A percentile compares a stretch with the other conserved stretches of the same genome.
These are phyloP conservation scores for Notarius quadriscutis DNA, from an alignment of 2,113 vertebrate species.

Conservation along the genomic window DNA sequence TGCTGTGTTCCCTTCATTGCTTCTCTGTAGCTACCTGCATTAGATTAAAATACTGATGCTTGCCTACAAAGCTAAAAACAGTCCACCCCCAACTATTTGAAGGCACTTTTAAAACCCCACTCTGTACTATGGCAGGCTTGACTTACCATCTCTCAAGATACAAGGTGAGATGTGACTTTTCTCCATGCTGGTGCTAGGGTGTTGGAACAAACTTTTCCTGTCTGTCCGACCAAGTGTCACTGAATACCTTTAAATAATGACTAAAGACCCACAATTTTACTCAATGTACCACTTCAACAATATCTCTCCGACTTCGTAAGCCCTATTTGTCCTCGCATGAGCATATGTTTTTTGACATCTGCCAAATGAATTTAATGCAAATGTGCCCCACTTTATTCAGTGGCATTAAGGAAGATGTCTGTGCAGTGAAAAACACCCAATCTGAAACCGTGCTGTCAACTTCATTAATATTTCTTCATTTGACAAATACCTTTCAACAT, in stretches of 20 bases:
- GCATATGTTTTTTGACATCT: background rate
- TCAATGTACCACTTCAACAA: background rate
- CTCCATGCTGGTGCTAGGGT: background rate
- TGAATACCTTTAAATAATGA: background rate
- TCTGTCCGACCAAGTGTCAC: background rate
- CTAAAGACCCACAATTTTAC: background rate
- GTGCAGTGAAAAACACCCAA: background rate
- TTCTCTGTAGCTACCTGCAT: background rate
- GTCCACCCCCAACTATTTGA: background rate
- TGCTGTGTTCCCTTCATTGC: background rate
- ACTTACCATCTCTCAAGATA: background rate
- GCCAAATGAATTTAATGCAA: background rate
- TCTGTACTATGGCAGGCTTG: background rate
- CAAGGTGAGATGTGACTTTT: background rate
- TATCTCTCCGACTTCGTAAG: background rate
- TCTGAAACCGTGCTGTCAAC: background rate
- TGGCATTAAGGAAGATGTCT: background rate
- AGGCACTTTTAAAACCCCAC: background rate
- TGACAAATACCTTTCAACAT: background rate
- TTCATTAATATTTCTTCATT: background rate
- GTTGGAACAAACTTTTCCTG: background rate
- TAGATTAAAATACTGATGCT: background rate
- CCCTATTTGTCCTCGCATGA: background rate
- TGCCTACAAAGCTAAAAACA: background rate
- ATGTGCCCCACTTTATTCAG: background rate